Evolutionary conservation across 2,888 invertebrate species (phyloP).

Genomic region (Cosmopolites sordidus): DNA sequence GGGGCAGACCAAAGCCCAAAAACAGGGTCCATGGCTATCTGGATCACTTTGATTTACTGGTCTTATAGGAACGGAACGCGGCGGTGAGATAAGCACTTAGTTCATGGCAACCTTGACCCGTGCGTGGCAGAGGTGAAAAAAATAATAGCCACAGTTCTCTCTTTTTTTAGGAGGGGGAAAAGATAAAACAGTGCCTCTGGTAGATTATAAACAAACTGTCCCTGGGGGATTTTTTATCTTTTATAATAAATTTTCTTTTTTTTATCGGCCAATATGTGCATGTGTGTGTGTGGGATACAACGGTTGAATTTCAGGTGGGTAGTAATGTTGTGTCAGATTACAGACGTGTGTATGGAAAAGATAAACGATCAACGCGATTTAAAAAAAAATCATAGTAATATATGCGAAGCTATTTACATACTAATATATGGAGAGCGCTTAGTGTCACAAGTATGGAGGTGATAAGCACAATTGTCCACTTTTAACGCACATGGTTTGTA

Average conservation of each 20-base stretch:
- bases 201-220: conserved; percentile 30
- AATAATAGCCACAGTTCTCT: conserved; percentile 42
- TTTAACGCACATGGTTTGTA: too few relatives aligned
- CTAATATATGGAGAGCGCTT: too few relatives aligned
- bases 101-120: conserved; percentile 23
- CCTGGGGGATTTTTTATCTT: conserved; percentile 25
- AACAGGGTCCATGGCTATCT: conserved; percentile 21
- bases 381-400: not conserved
- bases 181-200: conserved; percentile 37
- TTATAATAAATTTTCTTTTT: conserved; percentile 26
- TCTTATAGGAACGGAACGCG: conserved; percentile 26
- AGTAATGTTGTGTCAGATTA: conserved; percentile 12
- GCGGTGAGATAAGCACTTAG: conserved; percentile 28
- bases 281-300: not conserved
- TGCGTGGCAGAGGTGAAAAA: conserved; percentile 38
- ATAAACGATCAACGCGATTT: not conserved
- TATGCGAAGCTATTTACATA: too few relatives aligned
- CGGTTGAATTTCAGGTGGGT: conserved; percentile 22
- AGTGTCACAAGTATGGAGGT: too few relatives aligned
- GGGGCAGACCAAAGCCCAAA: conserved; percentile 21
- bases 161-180: conserved; percentile 29
- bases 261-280: conserved; percentile 25
- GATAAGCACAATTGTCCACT: too few relatives aligned
- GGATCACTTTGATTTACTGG: conserved; percentile 27
- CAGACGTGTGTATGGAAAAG: conserved; percentile 2